Percentiles rank a stretch among this genome's conserved stretches.
Conservation (phyloP, 2,113 vertebrate species). For the Cololabis saira region DNA sequence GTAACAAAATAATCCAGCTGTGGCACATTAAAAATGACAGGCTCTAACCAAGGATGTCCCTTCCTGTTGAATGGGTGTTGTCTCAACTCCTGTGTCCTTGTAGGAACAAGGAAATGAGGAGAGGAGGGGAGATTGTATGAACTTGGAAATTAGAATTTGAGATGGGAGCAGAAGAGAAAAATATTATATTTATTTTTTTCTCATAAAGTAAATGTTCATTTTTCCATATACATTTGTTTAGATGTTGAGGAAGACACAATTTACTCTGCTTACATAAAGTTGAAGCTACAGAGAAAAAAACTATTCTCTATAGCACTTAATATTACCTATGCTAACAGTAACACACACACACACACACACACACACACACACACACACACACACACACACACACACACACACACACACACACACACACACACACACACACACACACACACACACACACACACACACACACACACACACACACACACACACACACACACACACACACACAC, state of each 20-base stretch:
- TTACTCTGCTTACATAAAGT: not conserved
- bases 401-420: slow-evolving; percentile 19
- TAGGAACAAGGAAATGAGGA: not conserved
- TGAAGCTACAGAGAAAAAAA: slow-evolving; percentile 7
- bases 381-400: slow-evolving; percentile 32
- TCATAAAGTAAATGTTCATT: no score
- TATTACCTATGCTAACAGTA: slow-evolving; percentile 27
- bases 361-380: no score
- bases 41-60: not conserved
- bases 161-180: no score
- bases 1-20: not conserved
- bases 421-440: slow-evolving; percentile 32
- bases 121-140: no score
- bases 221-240: no score
- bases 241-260: no score
- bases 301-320: not conserved
- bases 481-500: slow-evolving; percentile 18
- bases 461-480: slow-evolving; percentile 32
- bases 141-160: no score
- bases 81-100: not conserved
- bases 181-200: no score
- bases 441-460: slow-evolving; percentile 19
- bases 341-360: slow-evolving; percentile 30
- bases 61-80: not conserved
- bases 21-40: not conserved